Base-by-base conservation (phyloP, 2,888 invertebrate species). In the Rhingia campestris region DNA sequence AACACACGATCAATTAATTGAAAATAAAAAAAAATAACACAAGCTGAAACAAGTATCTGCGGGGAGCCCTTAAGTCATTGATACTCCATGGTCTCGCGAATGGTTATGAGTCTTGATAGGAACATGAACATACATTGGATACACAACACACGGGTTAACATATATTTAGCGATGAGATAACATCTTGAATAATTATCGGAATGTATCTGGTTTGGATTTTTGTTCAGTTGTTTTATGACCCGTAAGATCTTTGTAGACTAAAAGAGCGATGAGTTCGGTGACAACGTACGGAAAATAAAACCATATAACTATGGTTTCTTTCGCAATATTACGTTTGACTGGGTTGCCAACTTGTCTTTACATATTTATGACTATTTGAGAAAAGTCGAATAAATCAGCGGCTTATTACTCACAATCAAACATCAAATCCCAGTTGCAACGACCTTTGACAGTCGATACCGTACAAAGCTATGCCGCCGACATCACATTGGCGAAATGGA, bases 381-480 rank as follows among this genome's bases (percentile, higher is more conserved):
- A 56, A 37, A 73, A 43, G 9, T 47, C 51, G 67, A 77, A 77
- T 82, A 82, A 82, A 82, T 77, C 81, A 73, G 14, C 43, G 47
- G 45, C 56, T 47, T 63, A 69, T 72, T 74, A 63, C 54, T 10
- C 69, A 47, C 43, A 76, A 76, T 81, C 81, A 81, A 82, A 73
- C 51, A 51, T 53, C 39, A 14, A 74, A 74, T 79, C 73, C 63
- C 79, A 79, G 79, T 79, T 82, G 79, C 82, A 74, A 32, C 82
- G 82, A 79, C 82, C 82, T 79, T 63, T 82, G 82, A 82, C 82
- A 82, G 56, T 32, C 56, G 73, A 73, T 77, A 67, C 73, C 67
- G 63, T 58, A 67, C 77, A 79, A 82, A 82, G 77, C 59, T 22
- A 22, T 22, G 22, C 70, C 30, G 41, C 81, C 81, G 63, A 49